Percentiles rank a stretch among this genome's conserved stretches.
Conservation (phyloP, 2,113 vertebrate species). For the Ivindomyrus marchei region DNA sequence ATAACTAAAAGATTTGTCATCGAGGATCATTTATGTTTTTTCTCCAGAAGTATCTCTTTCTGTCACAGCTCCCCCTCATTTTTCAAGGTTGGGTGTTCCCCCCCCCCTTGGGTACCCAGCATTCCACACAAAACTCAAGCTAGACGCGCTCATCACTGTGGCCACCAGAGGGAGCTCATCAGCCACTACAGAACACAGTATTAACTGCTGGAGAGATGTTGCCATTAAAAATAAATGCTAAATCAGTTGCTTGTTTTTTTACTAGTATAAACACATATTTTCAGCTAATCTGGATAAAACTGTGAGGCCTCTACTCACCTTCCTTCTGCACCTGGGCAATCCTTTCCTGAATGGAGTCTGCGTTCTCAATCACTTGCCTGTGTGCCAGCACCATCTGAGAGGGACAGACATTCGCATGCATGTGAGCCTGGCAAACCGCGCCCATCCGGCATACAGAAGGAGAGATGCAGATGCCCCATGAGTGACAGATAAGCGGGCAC, state of each 20-base stretch:
- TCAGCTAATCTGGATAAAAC: not conserved
- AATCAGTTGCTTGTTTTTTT: not conserved
- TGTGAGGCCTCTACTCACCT: conserved; percentile 42
- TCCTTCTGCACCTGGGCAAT: conserved; percentile 86
- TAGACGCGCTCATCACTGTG: not conserved
- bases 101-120: not conserved
- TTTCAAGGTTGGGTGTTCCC: not conserved
- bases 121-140: not conserved
- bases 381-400: conserved; percentile 86
- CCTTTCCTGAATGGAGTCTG: conserved; percentile 78
- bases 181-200: not conserved
- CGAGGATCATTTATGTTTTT: not conserved
- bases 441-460: not conserved
- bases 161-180: conserved; percentile 13
- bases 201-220: not conserved
- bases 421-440: not conserved
- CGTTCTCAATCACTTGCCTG: conserved; percentile 81
- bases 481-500: not conserved
- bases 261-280: not conserved
- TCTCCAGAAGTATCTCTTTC: not conserved
- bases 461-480: conserved; percentile 29
- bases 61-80: not conserved
- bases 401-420: conserved; percentile 28
- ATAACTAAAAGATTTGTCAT: not conserved
- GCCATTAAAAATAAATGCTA: not conserved